These are phyloP conservation scores for Drosophila aff. DNA, from an alignment of 1,140 invertebrate genomes.

Conservation along the genomic window DNA sequence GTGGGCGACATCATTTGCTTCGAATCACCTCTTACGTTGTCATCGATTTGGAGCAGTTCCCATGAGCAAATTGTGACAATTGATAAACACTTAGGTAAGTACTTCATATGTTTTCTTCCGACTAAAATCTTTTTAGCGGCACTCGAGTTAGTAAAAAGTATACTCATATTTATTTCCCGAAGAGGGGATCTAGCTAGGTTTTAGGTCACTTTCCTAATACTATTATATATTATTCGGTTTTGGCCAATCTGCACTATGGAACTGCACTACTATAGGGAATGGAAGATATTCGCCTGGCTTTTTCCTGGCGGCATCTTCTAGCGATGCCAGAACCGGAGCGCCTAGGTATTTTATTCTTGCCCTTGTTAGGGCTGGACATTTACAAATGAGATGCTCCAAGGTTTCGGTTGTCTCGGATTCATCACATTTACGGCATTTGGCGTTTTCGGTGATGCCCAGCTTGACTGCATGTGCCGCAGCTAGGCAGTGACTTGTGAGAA, in stretches of 20 bases:
- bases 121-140: not conserved
- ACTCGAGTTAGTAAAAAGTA: not conserved
- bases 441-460: too few relatives aligned
- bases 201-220: not conserved
- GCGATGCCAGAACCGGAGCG: too few relatives aligned
- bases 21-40: constrained; percentile 81
- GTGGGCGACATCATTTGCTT: constrained; percentile 87
- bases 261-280: not conserved
- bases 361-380: too few relatives aligned
- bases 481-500: too few relatives aligned
- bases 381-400: too few relatives aligned
- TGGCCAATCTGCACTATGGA: not conserved
- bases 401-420: too few relatives aligned
- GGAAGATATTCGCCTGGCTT: not conserved
- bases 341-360: too few relatives aligned
- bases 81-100: constrained; percentile 79
- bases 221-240: not conserved
- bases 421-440: too few relatives aligned
- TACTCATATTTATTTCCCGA: not conserved
- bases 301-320: too few relatives aligned
- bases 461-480: too few relatives aligned
- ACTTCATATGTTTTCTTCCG: not conserved
- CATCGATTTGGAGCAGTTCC: constrained; percentile 82
- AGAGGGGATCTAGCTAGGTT: not conserved
- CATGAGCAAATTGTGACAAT: constrained; percentile 81